A percentile compares a stretch with the other conserved stretches of the same genome.
phyloP scores from a whole-genome alignment of 2,888 invertebrate genomes.

The Philhelius pedissequus region DNA sequence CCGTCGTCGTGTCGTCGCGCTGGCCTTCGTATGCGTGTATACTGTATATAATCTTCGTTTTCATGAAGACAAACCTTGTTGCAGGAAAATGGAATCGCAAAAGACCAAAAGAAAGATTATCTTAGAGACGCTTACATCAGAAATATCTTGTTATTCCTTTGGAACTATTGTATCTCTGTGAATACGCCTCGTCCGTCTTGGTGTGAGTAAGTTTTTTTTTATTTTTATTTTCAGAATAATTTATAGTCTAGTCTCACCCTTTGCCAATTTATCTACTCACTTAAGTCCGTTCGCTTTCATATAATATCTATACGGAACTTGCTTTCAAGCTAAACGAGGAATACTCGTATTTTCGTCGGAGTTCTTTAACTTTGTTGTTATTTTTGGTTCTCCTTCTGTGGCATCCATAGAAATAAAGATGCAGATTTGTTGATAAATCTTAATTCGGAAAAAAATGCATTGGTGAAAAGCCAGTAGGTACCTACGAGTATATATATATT shows the following conservation, averaged over 20 bases:
- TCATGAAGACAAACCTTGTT: neutral
- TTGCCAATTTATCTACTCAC: slow-evolving; percentile 67
- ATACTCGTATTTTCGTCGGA: slow-evolving; percentile 18
- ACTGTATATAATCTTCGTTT: neutral
- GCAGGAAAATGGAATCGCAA: slow-evolving; percentile 11
- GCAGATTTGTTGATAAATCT: slow-evolving; percentile 66
- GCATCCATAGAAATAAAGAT: slow-evolving; percentile 39
- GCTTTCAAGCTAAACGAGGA: slow-evolving; percentile 1
- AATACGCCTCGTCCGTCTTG: neutral
- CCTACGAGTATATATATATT: neutral
- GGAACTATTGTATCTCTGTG: slow-evolving; percentile 1
- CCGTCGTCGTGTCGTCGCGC: neutral
- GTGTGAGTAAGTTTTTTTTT: neutral
- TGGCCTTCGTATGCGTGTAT: neutral
- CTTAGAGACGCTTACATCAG: slow-evolving; percentile 40
- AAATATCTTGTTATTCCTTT: slow-evolving; percentile 55
- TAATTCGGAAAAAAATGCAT: slow-evolving; percentile 52
- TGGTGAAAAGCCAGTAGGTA: neutral
- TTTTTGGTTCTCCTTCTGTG: neutral
- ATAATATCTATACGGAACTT: slow-evolving; percentile 15
- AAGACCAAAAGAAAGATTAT: slow-evolving; percentile 49
- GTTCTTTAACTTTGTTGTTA: neutral
- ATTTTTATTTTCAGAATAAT: slow-evolving; percentile 37
- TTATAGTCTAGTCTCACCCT: slow-evolving; percentile 67
- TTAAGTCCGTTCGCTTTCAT: slow-evolving; percentile 32